Evolutionary conservation across 2,888 invertebrate genomes (phyloP), one percentile per base, ranked within the genome.

Genomic region (Boloria selene): DNA sequence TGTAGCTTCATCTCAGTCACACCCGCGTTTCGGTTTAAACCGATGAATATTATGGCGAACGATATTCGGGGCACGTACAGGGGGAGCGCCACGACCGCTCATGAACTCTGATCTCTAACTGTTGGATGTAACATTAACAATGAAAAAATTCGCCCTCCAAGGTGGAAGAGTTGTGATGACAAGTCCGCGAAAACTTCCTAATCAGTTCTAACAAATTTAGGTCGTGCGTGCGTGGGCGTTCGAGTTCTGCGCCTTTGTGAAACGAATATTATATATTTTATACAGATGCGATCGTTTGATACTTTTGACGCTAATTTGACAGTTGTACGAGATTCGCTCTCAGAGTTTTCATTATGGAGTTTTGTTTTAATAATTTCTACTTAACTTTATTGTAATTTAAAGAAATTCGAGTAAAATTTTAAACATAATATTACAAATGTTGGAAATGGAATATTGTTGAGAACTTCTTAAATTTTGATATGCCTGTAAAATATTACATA

Each of bases 181-280:
- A 90, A 87, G 83, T 85, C 80, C 79, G 78, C 81, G 77, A 80
- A 80, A 89, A 91, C 81, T 91, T 90, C 79, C 84, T 90, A 90
- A 91, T 90, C 90, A 90, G 88, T 87, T 88, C 85, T 87, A 87
- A 89, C 86, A 82, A 89, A 91, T 90, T 90, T 90, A 90, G 87
- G 86, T 84, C 76, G 76, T 74, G 88, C 90, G 91, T 89, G 89
- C 79, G 76, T 69, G 71, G 71, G 65, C 68, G 70, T 69, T 56
- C 61, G 66, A 65, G 61, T 52, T 22, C 45, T 45, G 51, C 42
- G 58, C 42, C 47, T 47, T 63, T 56, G 22, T 47, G 18, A 51
- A 51, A 59, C 17, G 52, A 22, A 59, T 42, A 44, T 26, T 47
- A 52, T 18, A 59, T n/a, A 56, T 64, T 45, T 64, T 52, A 59